Conservation (phyloP, 37 sponge, comb jelly and placozoan genomes). For the Petrosia ficiformis region DNA sequence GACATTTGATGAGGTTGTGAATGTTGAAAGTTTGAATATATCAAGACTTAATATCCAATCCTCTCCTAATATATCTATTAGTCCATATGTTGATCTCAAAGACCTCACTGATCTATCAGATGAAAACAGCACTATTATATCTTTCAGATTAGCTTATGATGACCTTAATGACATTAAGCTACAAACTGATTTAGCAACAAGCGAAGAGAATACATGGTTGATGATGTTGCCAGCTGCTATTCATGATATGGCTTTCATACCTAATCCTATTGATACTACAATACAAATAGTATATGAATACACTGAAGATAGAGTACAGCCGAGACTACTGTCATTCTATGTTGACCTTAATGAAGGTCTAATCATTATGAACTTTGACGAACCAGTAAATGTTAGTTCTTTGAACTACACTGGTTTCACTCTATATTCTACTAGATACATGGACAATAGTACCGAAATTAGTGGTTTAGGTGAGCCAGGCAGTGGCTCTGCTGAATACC, state of each 20-base stretch:
- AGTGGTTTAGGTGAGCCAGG: background rate
- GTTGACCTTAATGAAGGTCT: slow-evolving; percentile 78
- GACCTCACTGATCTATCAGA: slow-evolving; percentile 24
- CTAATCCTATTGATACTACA: slow-evolving; percentile 39
- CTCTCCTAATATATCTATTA: slow-evolving; percentile 11
- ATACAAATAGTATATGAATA: slow-evolving; percentile 14
- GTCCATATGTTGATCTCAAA: slow-evolving; percentile 18
- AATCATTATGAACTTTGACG: slow-evolving; percentile 75
- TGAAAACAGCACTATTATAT: slow-evolving; percentile 61
- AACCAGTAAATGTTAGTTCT: slow-evolving; percentile 69
- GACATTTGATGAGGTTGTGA: slow-evolving; percentile 87
- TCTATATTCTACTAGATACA: slow-evolving; percentile 36
- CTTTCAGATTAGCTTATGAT: slow-evolving; percentile 58
- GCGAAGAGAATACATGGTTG: slow-evolving; percentile 50
- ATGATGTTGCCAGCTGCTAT: slow-evolving; percentile 33
- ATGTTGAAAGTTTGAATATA: slow-evolving; percentile 64
- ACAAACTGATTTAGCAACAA: slow-evolving; percentile 59
- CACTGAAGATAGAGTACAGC: slow-evolving; percentile 43
- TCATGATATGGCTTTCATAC: slow-evolving; percentile 68
- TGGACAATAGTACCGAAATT: no score
- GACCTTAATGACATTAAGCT: slow-evolving; percentile 87
- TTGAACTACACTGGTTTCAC: slow-evolving; percentile 57
- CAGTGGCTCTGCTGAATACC: background rate
- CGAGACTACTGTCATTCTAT: slow-evolving; percentile 51
- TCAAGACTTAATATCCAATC: slow-evolving; percentile 54